Evolutionary conservation across 2,113 vertebrate genomes (phyloP).

Genomic region (Hypomesus transpacificus): DNA sequence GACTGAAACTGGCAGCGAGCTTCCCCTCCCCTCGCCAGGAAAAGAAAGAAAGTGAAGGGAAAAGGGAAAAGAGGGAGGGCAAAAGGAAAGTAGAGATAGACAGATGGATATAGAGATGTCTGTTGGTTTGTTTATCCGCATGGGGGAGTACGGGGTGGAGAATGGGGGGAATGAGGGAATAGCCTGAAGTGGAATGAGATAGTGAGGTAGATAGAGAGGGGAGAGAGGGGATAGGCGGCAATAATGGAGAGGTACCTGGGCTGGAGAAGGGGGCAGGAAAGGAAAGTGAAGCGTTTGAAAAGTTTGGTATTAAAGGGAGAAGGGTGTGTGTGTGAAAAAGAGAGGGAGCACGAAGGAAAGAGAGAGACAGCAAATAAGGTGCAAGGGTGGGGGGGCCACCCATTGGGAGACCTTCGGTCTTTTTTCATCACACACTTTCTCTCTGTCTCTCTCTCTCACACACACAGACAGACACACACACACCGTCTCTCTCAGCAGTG

Average conservation of each 20-base stretch:
- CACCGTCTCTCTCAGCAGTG: slow-evolving; percentile 41
- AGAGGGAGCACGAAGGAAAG: slow-evolving; percentile 41
- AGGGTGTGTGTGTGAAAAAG: not conserved
- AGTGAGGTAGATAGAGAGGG: slow-evolving; percentile 48
- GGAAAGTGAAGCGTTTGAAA: slow-evolving; percentile 51
- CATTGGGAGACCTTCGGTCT: slow-evolving; percentile 46
- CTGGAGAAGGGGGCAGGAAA: slow-evolving; percentile 33
- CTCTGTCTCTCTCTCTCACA: slow-evolving; percentile 8
- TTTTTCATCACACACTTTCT: slow-evolving; percentile 3
- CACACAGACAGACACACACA: not conserved
- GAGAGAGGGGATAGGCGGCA: slow-evolving; percentile 48
- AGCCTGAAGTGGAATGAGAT: slow-evolving; percentile 58
- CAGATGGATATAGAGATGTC: slow-evolving; percentile 72
- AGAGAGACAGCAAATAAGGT: slow-evolving; percentile 17
- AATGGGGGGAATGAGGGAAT: slow-evolving; percentile 44
- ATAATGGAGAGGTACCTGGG: slow-evolving; percentile 55
- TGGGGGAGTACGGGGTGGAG: slow-evolving; percentile 55
- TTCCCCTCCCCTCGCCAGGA: slow-evolving; percentile 71
- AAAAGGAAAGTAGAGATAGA: slow-evolving; percentile 65
- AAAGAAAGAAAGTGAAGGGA: slow-evolving; percentile 52
- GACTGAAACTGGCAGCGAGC: slow-evolving; percentile 78
- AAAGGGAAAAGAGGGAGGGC: slow-evolving; percentile 39
- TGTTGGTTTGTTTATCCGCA: slow-evolving; percentile 63
- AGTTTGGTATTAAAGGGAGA: slow-evolving; percentile 54
- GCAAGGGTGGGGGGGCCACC: slow-evolving; percentile 27